Evolutionary conservation across 2,888 invertebrate species (phyloP), one percentile per base, ranked within the genome.

Genomic region (Cephus pygmeus): DNA sequence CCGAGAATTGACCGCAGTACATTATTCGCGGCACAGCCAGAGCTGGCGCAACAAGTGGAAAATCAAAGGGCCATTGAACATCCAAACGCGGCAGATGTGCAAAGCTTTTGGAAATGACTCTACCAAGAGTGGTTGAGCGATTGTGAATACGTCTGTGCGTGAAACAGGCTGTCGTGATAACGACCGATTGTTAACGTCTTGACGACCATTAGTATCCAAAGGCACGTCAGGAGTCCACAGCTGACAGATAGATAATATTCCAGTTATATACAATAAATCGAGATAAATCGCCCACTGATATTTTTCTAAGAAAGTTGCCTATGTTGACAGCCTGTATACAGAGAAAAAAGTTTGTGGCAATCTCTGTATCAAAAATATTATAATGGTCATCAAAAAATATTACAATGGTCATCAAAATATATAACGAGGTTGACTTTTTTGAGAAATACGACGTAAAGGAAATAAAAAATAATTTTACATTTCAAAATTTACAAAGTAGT

Each of bases 11-110:
- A 40, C 15, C 40, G 4, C 23, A 56, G 9, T 56, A 23, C 6
- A 23, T 56, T 56, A 56, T 23, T 56, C 23, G 23, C 23, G 23
- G 9, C 23, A 56, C 23, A 56, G 40, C 23, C 15, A 23, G 23
- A 69, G 34, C 34, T 68, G 69, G 31, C 35, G 78, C 78, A 78
- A 78, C 78, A 78, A 76, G 78, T 78, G 73, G 71, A 56, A 31
- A 34, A 68, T 36, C 12, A 31, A 33, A 73, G 34, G 35, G 71
- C 31, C 56, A 76, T 73, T 68, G 69, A 78, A 71, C 71, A 12
- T 12, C 31, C 56, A 9, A 56, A 56, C 56, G 6, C 23, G 56
- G 23, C 23, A 56, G 23, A 56, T 56, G 56, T 23, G 23, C 6
- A 23, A 56, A 15, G 56, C 56, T 56, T 56, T 56, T 56, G 56